Percentiles rank a stretch among this genome's conserved stretches.
These are phyloP conservation scores for Anoplius nigerrimus DNA, from an alignment of 2,888 invertebrate genomes.

Conservation along the genomic window DNA sequence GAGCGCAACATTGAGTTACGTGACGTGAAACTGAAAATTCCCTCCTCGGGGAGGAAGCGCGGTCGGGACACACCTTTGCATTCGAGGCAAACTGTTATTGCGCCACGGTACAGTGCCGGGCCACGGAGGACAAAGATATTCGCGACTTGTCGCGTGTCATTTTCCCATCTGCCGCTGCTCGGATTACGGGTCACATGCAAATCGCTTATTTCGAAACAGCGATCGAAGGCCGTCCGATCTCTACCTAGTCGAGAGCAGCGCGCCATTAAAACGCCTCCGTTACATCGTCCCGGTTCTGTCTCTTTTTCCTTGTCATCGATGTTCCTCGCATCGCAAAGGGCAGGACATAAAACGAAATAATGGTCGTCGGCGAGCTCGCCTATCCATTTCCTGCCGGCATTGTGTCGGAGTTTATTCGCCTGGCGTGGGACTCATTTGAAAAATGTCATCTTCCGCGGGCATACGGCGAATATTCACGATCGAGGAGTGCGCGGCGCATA, in stretches of 20 bases:
- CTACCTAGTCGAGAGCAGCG: neutral
- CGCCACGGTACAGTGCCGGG: slow-evolving; percentile 13
- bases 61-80: too few species aligned
- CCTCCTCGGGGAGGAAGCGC: too few species aligned
- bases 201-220: slow-evolving; percentile 41
- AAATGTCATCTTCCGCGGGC: too few species aligned
- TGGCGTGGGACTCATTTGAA: too few species aligned
- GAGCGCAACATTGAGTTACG: slow-evolving; percentile 13
- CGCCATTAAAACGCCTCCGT: slow-evolving; percentile 21
- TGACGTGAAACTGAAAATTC: slow-evolving; percentile 1
- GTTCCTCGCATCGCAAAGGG: too few species aligned
- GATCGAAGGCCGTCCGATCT: neutral
- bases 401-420: too few species aligned
- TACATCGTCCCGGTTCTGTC: slow-evolving; percentile 27
- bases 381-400: too few species aligned
- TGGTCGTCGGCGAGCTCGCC: too few species aligned
- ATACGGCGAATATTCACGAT: too few species aligned
- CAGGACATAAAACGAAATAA: too few species aligned
- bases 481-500: too few species aligned
- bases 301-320: neutral
- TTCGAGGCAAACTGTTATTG: too few species aligned
- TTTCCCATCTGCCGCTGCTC: slow-evolving; percentile 22
- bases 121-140: neutral
- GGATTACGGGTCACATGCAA: slow-evolving; percentile 39
- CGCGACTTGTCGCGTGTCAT: slow-evolving; percentile 14